These are phyloP conservation scores for Sebastes umbrosus DNA, from an alignment of 2,797 vertebrate genomes.

Conservation along the genomic window DNA sequence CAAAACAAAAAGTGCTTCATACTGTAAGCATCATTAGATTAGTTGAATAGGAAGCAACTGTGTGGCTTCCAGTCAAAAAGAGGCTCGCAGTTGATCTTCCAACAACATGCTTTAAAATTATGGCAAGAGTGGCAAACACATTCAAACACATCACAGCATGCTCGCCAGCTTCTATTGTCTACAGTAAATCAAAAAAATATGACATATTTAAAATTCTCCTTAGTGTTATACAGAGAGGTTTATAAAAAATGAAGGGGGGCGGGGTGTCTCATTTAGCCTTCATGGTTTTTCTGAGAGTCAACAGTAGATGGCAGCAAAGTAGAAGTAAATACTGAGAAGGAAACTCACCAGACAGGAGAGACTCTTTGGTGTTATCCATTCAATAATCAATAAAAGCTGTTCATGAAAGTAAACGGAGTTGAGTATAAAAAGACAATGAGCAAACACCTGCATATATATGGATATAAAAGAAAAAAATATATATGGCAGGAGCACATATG, in stretches of 20 bases:
- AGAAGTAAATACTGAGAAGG: conserved; percentile 46
- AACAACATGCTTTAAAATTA: conserved; percentile 31
- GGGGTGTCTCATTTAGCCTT: background rate
- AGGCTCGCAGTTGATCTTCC: conserved; percentile 43
- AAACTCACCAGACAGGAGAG: background rate
- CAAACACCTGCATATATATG: conserved; percentile 2
- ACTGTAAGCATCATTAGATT: conserved; percentile 37
- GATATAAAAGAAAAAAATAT: background rate
- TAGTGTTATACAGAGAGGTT: background rate
- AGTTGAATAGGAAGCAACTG: conserved; percentile 20
- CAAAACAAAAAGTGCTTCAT: conserved; percentile 31
- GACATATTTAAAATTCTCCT: background rate
- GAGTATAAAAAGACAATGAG: background rate
- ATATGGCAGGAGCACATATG: conserved; percentile 13
- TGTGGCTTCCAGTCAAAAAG: conserved; percentile 35
- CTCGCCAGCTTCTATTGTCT: conserved; percentile 40
- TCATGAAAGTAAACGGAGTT: conserved; percentile 21
- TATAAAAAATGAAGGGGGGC: background rate
- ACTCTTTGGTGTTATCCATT: conserved; percentile 20
- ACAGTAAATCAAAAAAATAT: conserved; percentile 33
- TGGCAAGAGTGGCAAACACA: conserved; percentile 36
- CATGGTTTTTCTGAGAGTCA: conserved; percentile 28
- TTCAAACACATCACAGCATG: conserved; percentile 44
- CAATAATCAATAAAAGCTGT: conserved; percentile 2
- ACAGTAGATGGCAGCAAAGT: conserved; percentile 77